phyloP scores from a whole-genome alignment of 23 tunicate species.

The Ciona savignyi region DNA sequence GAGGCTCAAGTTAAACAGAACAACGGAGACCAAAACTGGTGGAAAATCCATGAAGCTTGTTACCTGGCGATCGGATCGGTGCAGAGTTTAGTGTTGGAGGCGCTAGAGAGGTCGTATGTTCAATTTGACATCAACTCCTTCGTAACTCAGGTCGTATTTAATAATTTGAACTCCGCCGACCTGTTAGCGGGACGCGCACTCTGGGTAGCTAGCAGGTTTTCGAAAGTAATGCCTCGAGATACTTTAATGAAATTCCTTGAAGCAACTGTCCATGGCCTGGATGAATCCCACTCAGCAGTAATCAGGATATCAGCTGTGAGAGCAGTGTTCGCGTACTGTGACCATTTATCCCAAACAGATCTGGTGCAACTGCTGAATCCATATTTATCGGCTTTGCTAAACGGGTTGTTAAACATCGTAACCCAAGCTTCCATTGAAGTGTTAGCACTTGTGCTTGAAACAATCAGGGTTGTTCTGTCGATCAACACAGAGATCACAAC shows the following conservation, averaged over 20 bases:
- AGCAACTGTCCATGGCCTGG: constrained; percentile 67
- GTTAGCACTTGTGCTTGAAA: constrained; percentile 54
- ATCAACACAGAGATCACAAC: constrained; percentile 42
- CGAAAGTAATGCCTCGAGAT: constrained; percentile 35
- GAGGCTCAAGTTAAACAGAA: constrained; percentile 32
- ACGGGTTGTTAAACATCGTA: constrained; percentile 52
- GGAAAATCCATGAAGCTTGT: constrained; percentile 80
- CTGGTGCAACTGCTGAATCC: constrained; percentile 27
- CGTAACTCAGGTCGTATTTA: constrained; percentile 37
- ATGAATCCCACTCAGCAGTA: constrained; percentile 51
- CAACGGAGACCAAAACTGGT: constrained; percentile 61
- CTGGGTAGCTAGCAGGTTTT: constrained; percentile 83
- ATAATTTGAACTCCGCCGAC: constrained; percentile 34
- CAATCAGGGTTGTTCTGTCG: constrained; percentile 35
- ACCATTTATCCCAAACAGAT: constrained; percentile 31
- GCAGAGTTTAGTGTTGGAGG: constrained; percentile 23
- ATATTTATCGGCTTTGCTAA: constrained; percentile 28
- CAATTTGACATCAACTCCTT: constrained; percentile 71
- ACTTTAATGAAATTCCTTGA: constrained; percentile 48
- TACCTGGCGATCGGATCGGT: constrained; percentile 81
- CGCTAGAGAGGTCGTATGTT: constrained; percentile 32
- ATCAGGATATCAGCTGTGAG: constrained; percentile 73
- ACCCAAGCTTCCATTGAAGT: constrained; percentile 71
- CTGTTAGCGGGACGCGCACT: constrained; percentile 68
- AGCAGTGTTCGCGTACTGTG: constrained; percentile 71